Percentiles rank a stretch among this genome's conserved stretches.
Conservation (phyloP, 1,140 invertebrate species). For the Drosophila nannoptera region DNA sequence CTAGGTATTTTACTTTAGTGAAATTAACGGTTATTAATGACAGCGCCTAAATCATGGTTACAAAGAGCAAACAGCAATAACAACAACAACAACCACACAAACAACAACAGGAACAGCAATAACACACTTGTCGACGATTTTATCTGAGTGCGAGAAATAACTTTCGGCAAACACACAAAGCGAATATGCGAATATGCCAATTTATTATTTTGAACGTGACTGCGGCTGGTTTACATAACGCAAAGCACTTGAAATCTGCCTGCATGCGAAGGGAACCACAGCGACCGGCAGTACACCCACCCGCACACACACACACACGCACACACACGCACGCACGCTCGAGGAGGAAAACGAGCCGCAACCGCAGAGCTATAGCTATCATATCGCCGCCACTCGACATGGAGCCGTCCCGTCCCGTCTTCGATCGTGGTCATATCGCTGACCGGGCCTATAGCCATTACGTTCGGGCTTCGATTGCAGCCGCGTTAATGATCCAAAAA, state of each 20-base stretch:
- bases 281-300: conserved; percentile 30
- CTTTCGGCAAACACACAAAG: conserved; percentile 30
- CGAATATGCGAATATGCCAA: conserved; percentile 13
- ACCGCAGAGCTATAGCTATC: conserved; percentile 22
- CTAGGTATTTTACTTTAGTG: neutral
- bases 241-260: conserved; percentile 65
- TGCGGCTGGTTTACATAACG: conserved; percentile 67
- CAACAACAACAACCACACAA: conserved; percentile 11
- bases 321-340: neutral
- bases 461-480: conserved; percentile 48
- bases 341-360: neutral
- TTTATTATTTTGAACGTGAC: conserved; percentile 64
- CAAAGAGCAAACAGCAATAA: neutral
- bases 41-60: conserved; percentile 47
- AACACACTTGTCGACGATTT: conserved; percentile 56
- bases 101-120: neutral
- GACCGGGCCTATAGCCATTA: conserved; percentile 60
- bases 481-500: conserved; percentile 46
- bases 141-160: conserved; percentile 41
- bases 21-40: conserved; percentile 58
- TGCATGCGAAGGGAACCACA: conserved; percentile 48
- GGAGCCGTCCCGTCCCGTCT: conserved; percentile 10
- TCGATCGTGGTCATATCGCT: conserved; percentile 27
- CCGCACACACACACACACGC: too few relatives aligned
- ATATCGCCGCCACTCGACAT: conserved; percentile 33